These are phyloP conservation scores for Rhabdomys dilectus DNA, from an alignment of 2,113 vertebrate species.

Conservation along the genomic window DNA sequence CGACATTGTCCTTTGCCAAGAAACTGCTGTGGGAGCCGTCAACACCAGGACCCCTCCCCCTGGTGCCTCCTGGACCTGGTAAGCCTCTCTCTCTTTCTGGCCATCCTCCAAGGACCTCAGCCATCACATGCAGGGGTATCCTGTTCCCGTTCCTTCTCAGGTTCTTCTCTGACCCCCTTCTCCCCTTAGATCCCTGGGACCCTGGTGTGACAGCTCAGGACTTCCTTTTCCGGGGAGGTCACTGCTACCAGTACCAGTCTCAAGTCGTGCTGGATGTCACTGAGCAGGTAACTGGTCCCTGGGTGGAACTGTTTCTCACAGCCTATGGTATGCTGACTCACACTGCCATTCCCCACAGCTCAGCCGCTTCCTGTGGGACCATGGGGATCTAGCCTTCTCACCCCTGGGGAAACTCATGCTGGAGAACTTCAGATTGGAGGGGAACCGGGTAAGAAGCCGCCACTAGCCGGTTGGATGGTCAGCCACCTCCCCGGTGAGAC, in stretches of 20 bases:
- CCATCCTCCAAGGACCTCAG: background rate
- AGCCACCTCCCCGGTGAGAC: too few species aligned
- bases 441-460: constrained; percentile 51
- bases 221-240: constrained; percentile 73
- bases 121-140: accelerated
- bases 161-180: background rate
- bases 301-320: accelerated
- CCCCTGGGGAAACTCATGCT: constrained; percentile 86
- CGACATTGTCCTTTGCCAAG: accelerated
- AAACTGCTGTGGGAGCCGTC: constrained; percentile 62
- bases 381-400: constrained; percentile 87
- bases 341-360: constrained; percentile 82
- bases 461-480: background rate
- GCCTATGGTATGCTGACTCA: background rate
- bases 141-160: background rate
- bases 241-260: constrained; percentile 38
- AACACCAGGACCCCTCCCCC: constrained; percentile 72
- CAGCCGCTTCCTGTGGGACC: constrained; percentile 87
- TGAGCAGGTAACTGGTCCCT: constrained; percentile 67
- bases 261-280: constrained; percentile 62
- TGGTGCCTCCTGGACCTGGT: constrained; percentile 75
- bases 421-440: constrained; percentile 84
- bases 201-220: constrained; percentile 72
- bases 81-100: background rate
- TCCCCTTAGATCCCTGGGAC: constrained; percentile 75